Percentiles rank a stretch among this genome's conserved stretches.
Conservation (phyloP, 2,113 vertebrate genomes). For the Erythrocercus mccallii region DNA sequence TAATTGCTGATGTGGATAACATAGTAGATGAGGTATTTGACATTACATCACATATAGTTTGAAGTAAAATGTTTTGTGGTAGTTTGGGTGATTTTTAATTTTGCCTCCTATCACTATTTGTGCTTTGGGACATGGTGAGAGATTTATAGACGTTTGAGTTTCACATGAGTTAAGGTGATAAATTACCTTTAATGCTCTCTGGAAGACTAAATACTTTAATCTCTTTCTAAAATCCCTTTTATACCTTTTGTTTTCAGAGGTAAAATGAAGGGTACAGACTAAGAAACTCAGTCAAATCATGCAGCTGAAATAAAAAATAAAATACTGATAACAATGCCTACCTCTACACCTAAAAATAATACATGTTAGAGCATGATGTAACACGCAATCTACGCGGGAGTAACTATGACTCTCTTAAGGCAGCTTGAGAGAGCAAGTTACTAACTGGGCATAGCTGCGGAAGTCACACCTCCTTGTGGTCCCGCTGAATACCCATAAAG, state of each 20-base stretch:
- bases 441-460: too few relatives aligned
- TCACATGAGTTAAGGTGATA: constrained; percentile 7
- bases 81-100: background rate
- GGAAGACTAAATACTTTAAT: constrained; percentile 42
- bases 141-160: constrained; percentile 35
- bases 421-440: too few relatives aligned
- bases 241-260: background rate
- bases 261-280: background rate
- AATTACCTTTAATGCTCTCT: background rate
- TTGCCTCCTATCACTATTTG: background rate
- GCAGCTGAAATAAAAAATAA: background rate
- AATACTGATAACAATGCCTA: background rate
- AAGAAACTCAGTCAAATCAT: background rate
- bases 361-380: background rate
- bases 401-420: too few relatives aligned
- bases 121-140: background rate
- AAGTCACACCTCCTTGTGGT: too few relatives aligned
- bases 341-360: background rate
- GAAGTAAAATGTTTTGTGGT: background rate
- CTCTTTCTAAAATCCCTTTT: background rate
- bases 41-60: background rate
- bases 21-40: background rate
- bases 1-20: background rate
- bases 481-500: too few relatives aligned
- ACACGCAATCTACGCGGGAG: background rate